Evolutionary conservation across 2,113 vertebrate genomes (phyloP), one percentile per base, ranked within the genome.

Genomic region (Panthera uncia): DNA sequence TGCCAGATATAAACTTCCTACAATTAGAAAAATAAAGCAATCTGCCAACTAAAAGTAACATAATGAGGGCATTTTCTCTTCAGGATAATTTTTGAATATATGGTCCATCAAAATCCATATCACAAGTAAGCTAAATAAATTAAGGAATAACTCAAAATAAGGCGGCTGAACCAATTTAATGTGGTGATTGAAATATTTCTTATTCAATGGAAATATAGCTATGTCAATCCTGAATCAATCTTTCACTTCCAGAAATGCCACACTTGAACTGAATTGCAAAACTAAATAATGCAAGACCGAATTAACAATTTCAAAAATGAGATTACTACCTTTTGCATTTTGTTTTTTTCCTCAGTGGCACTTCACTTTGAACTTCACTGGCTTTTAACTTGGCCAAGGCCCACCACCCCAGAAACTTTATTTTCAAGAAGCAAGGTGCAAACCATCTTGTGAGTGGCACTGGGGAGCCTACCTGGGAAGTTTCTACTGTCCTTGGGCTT

Each of bases 131-230:
- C 7, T 27, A 50, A 69, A 52, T 38, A 66, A 10, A 68, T 55
- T 38, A 73, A 61, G 66, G 36, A 82, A 66, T 57, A 55, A 82
- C 66, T 68, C 48, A 23, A 95, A 96, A 73, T 21, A 83, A 68
- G 25, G 23, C 38, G 48, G 66, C 31, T 57, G 83, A 78, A 29
- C 7, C 18, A 78, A 19, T 31, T 78, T 76, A 76, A n/a, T 31
- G 9, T 16, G 12, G 69, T 61, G 33, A 83, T 8, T 61, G 27
- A 82, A 89, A 57, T 68, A 57, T 31, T 88, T 76, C 27, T 65
- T 73, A 52, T 82, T 45, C 23, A 82, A 29, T 11, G 7, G 57
- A 94, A 87, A 45, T 48, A n/a, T 3, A 96, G 38, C 10, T 31
- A 11, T 25, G 4, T 38, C 19, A 36, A 87, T 76, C 36, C 38